Evolutionary conservation across 2,797 vertebrate species (phyloP), one percentile per base, ranked within the genome.

Genomic region (Eurystomus glaucurus): DNA sequence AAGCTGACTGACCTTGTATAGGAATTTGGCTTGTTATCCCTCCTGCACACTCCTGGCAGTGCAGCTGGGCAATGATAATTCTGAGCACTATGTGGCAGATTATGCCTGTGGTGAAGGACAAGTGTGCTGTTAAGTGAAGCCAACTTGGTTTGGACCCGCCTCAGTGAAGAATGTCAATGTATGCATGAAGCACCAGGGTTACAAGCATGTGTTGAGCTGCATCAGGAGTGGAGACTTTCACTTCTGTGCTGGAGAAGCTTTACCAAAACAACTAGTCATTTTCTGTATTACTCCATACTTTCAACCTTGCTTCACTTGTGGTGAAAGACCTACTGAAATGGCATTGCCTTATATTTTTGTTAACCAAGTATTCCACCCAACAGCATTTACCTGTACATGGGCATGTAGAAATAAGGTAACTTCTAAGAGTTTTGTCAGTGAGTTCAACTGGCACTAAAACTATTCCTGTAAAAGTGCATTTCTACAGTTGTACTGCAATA

Each of bases 351-450:
- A 2, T 10, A 3, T 5, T 35, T 72, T 16, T 52, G 11, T 41
- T 55, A 71, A 43, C 8, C 3, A 4, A 41, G 28, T 64, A 31
- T 25, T 79, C 25, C 33, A 41, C 31, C 9, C 10, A 25, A 2
- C 18, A 46, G 9, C 3, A 0, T 41, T 57, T 45, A 22, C 8
- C 37, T 55, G 19, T 29, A 35, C 0, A 1, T 14, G 35, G 11
- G 8, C 4, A 18, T 14, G 4, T 0, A 48, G 8, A 25, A 28
- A 8, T 1, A 31, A 76, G 6, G 33, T 33, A 33, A 28, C 25
- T 50, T 28, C 45, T 14, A 20, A 28, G 25, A 66, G 18, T 29
- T 86, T 14, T 90, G 33, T n/a, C 17, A 26, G 35, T 0, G 5
- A 46, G 35, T 85, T 90, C 75, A 82, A 52, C 26, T 6, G 3